Evolutionary conservation across 2,888 invertebrate genomes (phyloP).

Genomic region (Aleiodes testaceus): DNA sequence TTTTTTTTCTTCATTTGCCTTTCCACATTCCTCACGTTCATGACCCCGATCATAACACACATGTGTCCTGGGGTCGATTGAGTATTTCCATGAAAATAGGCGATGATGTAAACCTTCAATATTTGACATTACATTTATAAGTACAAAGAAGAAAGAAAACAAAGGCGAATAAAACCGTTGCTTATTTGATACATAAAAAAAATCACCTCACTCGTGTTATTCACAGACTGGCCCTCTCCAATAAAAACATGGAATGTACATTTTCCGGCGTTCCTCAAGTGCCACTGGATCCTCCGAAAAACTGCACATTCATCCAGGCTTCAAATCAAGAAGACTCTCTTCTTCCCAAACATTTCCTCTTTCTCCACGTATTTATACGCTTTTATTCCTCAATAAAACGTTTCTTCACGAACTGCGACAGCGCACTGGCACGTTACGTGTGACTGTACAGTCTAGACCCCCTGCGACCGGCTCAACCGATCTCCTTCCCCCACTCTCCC

Average conservation of each 20-base stretch:
- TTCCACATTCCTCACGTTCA: constrained; percentile 18
- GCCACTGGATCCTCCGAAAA: no score
- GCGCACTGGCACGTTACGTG: constrained; percentile 31
- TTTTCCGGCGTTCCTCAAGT: no score
- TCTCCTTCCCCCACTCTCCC: constrained; percentile 36
- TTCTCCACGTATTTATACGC: background rate
- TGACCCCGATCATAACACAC: constrained; percentile 21
- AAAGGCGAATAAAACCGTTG: no score
- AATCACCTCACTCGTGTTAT: no score
- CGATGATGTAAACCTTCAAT: no score
- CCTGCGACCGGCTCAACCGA: constrained; percentile 29
- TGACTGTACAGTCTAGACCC: constrained; percentile 28
- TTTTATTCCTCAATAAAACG: background rate
- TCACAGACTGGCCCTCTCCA: no score
- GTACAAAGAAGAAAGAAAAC: no score
- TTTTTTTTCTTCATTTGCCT: background rate
- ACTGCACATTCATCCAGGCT: background rate
- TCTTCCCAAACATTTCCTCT: background rate
- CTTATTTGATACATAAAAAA: no score
- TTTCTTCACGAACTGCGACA: constrained; percentile 34
- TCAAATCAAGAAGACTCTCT: background rate
- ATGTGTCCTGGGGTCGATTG: background rate
- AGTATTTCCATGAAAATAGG: no score
- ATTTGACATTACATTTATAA: no score
- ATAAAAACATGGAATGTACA: no score